These are phyloP conservation scores for Atherinosoma microstoma DNA, from an alignment of 2,797 vertebrate genomes.

Conservation along the genomic window DNA sequence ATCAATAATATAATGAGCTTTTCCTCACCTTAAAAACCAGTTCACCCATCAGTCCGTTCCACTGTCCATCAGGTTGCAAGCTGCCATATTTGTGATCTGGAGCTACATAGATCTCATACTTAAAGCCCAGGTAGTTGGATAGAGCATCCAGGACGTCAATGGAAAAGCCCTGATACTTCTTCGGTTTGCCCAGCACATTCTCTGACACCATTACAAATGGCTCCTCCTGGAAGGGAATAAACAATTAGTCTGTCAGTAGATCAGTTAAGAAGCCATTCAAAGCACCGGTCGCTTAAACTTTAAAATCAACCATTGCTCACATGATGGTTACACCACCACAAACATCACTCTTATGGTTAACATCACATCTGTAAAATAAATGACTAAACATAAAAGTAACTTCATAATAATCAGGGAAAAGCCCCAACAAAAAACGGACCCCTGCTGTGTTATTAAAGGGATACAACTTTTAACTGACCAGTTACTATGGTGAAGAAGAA, in stretches of 20 bases:
- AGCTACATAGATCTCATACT: conserved; percentile 96
- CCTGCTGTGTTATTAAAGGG: no score
- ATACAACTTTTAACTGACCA: no score
- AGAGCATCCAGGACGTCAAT: conserved; percentile 97
- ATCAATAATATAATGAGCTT: background rate
- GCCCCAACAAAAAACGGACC: no score
- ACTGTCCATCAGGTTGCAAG: conserved; percentile 92
- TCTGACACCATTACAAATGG: conserved; percentile 99
- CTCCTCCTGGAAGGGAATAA: conserved; percentile 89
- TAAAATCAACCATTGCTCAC: conserved; percentile 54
- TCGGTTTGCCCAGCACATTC: conserved; percentile 97
- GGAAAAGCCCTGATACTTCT: conserved; percentile 97
- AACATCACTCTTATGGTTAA: conserved; percentile 1
- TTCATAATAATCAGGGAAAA: no score
- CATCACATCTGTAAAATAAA: background rate
- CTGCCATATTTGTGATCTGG: conserved; percentile 97
- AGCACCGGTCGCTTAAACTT: conserved; percentile 43
- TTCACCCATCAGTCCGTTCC: conserved; percentile 97
- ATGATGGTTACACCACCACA: conserved; percentile 31
- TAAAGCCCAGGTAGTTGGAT: conserved; percentile 96
- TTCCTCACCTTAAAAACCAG: conserved; percentile 94
- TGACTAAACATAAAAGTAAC: background rate
- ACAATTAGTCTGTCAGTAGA: conserved; percentile 44
- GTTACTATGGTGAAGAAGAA: no score
- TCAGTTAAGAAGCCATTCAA: conserved; percentile 49